Percentiles rank a stretch among this genome's conserved stretches.
Evolutionary conservation across 1,140 invertebrate genomes (phyloP).

Genomic region (Leptinotarsa defecta): DNA sequence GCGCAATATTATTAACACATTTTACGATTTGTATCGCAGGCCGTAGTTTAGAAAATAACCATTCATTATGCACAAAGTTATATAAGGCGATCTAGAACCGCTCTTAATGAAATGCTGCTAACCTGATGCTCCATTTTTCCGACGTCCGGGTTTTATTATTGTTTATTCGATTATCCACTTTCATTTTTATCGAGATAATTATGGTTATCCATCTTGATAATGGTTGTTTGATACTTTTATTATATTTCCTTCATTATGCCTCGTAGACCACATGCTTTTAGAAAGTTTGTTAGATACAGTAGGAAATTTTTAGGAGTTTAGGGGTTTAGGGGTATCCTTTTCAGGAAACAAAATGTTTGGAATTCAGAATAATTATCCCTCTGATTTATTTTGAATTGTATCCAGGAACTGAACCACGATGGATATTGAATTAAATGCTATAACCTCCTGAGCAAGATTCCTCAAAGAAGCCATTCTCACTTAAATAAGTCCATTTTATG

Average conservation of each 20-base stretch:
- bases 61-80: neutral
- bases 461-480: no score
- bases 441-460: no score
- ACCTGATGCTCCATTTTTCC: neutral
- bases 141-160: conserved; percentile 5
- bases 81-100: conserved; percentile 1
- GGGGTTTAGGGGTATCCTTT: no score
- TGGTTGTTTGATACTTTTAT: neutral
- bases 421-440: no score
- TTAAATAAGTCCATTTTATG: no score
- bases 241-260: neutral
- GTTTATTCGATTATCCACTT: neutral
- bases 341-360: no score
- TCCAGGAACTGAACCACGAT: no score
- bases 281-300: neutral
- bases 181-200: conserved; percentile 1
- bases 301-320: no score
- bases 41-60: neutral
- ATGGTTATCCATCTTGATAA: neutral
- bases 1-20: neutral
- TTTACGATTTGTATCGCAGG: neutral
- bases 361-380: no score
- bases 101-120: neutral
- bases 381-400: no score
- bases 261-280: conserved; percentile 2